phyloP scores from a whole-genome alignment of 2,797 vertebrate species.

The Emydoidea blandingii region DNA sequence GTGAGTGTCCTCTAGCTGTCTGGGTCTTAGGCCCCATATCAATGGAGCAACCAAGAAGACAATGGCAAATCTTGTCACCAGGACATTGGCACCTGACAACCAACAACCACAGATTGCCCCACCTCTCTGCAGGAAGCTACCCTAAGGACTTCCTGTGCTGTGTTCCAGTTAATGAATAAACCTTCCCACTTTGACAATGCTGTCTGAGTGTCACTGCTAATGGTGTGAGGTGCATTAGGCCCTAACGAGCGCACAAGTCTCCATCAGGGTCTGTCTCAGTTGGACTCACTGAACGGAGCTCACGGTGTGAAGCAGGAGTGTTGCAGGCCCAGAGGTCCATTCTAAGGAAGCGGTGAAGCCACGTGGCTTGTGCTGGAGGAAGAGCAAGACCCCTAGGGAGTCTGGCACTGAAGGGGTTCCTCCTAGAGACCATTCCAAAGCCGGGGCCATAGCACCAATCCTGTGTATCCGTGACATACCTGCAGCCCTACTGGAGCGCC shows the following conservation, averaged over 20 bases:
- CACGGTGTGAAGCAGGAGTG: neutral
- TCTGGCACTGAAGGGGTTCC: neutral
- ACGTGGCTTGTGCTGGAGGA: neutral
- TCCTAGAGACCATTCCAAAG: neutral
- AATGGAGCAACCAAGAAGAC: no score
- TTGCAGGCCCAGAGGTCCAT: neutral
- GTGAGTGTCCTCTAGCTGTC: no score
- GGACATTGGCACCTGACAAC: no score
- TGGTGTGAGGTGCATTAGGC: neutral
- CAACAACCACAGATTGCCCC: no score
- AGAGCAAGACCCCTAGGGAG: neutral
- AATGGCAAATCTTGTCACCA: no score
- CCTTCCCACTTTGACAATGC: neutral
- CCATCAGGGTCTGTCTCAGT: neutral
- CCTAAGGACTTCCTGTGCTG: accelerated
- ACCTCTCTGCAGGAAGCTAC: no score
- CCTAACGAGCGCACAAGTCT: neutral
- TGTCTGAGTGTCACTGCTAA: neutral
- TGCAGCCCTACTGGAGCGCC: neutral
- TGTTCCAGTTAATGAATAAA: neutral
- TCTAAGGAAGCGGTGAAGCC: neutral
- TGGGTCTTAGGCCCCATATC: no score
- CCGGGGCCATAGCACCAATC: neutral
- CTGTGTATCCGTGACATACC: neutral
- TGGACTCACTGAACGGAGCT: neutral